Evolutionary conservation across 2,113 vertebrate species (phyloP), one percentile per base, ranked within the genome.

Genomic region (Pardalotus punctatus): DNA sequence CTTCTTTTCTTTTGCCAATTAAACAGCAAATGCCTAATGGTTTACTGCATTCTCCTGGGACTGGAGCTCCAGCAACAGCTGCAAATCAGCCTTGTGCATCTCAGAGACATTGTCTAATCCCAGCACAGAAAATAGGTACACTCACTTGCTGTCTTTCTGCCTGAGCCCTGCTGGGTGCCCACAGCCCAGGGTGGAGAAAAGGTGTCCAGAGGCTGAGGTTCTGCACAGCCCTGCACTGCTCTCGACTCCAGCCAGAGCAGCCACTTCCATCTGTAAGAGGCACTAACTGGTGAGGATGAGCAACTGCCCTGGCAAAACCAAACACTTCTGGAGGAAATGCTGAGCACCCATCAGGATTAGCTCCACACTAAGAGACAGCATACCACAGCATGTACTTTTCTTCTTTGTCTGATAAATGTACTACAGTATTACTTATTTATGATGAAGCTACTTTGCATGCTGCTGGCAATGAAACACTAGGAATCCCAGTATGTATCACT

Each of bases 91-190:
- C 58, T 18, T 25, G 27, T 11, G 31, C 53, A 72, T 42, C 71
- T 57, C 12, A 1, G 43, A 86, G 40, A 35, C 2, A n/a, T 0
- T 2, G 38, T 56, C 36, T 45, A 64, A 71, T 31, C 23, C 31
- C 18, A 9, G 36, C 38, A 62, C 1, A 0, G 54, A 45, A 53
- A 53, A 77, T 0, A 53, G n/a, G 58, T 8, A 61, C 0, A 0
- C n/a, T 36, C 28, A 10, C 57, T 53, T 9, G 1, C 15, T 54
- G n/a, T 22, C 60, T 25, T 38, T 47, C 69, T 64, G 78, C 35
- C 61, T 16, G 22, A 80, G 14, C 24, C 40, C 71, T 65, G 53
- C 48, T 7, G 2, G 25, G 28, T 29, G 66, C 14, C 14, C 1
- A 0, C 42, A 86, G 54, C 54, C 80, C 6, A 1, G n/a, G 25